Evolutionary conservation across 2,113 vertebrate genomes (phyloP).

Genomic region (Alethe diademata): DNA sequence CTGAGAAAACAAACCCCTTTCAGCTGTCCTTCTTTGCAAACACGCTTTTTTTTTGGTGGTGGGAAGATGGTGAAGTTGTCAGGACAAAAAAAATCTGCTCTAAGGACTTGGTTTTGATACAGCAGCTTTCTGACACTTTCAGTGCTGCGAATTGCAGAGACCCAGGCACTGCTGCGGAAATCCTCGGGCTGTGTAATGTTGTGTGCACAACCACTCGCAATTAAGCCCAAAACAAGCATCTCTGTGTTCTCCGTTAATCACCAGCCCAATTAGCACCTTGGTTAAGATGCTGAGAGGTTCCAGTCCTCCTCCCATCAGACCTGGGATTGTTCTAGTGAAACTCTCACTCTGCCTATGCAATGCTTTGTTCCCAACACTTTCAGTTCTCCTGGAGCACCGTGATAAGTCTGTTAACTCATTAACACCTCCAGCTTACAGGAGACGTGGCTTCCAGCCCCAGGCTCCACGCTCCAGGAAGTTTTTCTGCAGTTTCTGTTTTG

Average conservation of each 20-base stretch:
- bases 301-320: background rate
- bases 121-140: background rate
- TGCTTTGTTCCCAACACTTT: background rate
- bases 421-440: background rate
- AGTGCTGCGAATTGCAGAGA: background rate
- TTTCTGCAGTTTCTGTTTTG: background rate
- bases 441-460: background rate
- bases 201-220: background rate
- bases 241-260: background rate
- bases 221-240: background rate
- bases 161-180: background rate
- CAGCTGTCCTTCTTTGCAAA: background rate
- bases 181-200: background rate
- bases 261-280: background rate
- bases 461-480: background rate
- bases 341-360: background rate
- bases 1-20: background rate
- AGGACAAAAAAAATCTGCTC: background rate
- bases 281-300: background rate
- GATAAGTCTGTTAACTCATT: background rate
- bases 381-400: background rate
- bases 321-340: background rate
- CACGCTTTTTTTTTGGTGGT: background rate
- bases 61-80: background rate
- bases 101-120: background rate